Base-by-base conservation (phyloP, 92 coral and sea anemone species). In the Zoanthus sociatus region DNA sequence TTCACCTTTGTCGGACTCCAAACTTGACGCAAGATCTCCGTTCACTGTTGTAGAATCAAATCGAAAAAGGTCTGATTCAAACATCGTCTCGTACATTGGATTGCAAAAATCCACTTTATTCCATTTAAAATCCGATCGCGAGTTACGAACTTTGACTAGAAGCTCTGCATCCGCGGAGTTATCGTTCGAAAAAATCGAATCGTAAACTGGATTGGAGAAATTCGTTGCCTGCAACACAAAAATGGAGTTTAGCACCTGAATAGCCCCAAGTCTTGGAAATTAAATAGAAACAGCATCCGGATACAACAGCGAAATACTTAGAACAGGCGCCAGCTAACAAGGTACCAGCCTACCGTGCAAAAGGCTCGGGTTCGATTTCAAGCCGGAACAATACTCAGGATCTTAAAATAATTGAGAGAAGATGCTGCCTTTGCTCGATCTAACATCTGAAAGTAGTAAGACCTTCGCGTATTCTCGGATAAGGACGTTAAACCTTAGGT, bases 141-240 rank as follows among this genome's bases (percentile, higher is more conserved):
- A 90, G 20, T 85, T 92, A 54, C 90, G 93, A 58, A 90, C 93
- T 16, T 90, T 82, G 31, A 90, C 89, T 33, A 94, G 89, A 32
- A 95, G 92, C 46, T 93, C 94, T 51, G 94, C 78, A 71, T 92
- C 90, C 7, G 92, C 79, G 73, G 89, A 84, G 51, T 89, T 84
- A 69, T 92, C 92, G 12, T 87, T 87, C 16, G 91, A 87, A 71
- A 92, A 92, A 45, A 96, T 83, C 21, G 99, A 93, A 86, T 96
- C 98, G 92, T 96, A 96, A 26, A 95, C 99, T 7, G 99, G 99
- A 75, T 96, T 96, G 71, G 98, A 94, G 90, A 96, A 96, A 78
- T 94, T 95, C 14, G 93, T 88, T 13, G 92, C 94, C 99, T 96
- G 83, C 16, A 21, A 77, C 56, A 87, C 18, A 74, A 73, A 82